Evolutionary conservation across 2,113 vertebrate genomes (phyloP).

Genomic region (Pelvicachromis taeniatus): DNA sequence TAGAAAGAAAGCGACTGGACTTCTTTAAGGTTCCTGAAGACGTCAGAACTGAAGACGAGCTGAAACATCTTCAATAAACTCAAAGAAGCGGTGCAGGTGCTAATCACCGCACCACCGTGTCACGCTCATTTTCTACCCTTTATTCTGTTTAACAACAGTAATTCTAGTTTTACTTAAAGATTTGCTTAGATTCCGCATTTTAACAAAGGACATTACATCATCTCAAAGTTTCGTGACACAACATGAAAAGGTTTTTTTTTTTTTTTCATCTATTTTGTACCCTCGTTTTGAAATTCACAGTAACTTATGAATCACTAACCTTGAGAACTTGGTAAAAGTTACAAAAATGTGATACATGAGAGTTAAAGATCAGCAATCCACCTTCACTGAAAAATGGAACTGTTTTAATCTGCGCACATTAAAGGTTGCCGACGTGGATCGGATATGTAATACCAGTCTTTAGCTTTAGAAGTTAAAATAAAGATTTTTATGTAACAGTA

Average conservation of each 20-base stretch:
- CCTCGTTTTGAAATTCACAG: not conserved
- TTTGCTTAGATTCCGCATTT: not conserved
- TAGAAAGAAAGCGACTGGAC: not conserved
- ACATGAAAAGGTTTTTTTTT: not conserved
- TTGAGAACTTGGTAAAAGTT: not conserved
- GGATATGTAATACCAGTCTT: fast-evolving
- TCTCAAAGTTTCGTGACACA: not conserved
- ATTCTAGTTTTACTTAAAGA: too few relatives aligned
- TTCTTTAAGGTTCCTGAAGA: not conserved
- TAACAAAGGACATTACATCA: not conserved
- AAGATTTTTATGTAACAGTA: fast-evolving
- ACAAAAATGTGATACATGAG: not conserved
- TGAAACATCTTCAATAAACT: not conserved
- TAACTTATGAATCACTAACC: not conserved
- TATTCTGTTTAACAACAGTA: too few relatives aligned
- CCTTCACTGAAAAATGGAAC: not conserved
- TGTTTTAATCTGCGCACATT: not conserved
- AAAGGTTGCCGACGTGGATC: fast-evolving
- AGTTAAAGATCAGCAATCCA: not conserved
- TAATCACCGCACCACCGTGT: not conserved
- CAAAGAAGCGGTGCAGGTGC: not conserved
- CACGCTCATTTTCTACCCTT: too few relatives aligned
- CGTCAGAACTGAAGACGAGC: not conserved
- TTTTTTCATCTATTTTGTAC: not conserved
- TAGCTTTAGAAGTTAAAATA: not conserved